Base-by-base conservation (phyloP, 1,140 invertebrate species). In the Brachionus angularis region DNA sequence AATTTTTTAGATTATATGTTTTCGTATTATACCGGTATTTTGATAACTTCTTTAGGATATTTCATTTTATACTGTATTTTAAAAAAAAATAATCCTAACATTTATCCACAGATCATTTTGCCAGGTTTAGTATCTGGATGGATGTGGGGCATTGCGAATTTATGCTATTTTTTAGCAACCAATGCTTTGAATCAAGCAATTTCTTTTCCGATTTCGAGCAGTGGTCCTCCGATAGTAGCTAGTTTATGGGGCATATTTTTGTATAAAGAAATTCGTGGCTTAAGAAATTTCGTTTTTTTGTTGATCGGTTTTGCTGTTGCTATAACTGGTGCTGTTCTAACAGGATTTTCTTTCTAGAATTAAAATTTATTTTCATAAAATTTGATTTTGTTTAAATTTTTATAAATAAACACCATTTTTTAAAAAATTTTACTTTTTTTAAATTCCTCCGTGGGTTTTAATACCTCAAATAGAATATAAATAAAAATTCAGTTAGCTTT, bases 81-180 rank as follows among this genome's bases (percentile, higher is more conserved):
- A 25, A 80, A 75, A 73, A 74, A 75, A 50, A 81, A 82, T 34
- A 34, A 34, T 33, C 80, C 80, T 18, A 21, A 8, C 46, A 73
- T 84, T 8, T 82, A 83, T 72, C 77, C 80, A 10, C 64, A 74
- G 12, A 78, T 76, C 8, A 81, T 83, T 50, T 67, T 83, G 10
- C 82, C 83, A 10, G 80, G 78, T 21, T 71, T 83, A 5, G 64
- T 79, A 5, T 72, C 70, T 18, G 83, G 83, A 3, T 33, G 80
- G 12, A 78, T 84, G 78, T 84, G 83, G 83, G 78, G 74, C 12
- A 72, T 81, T 3, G 83, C 81, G 33, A 77, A 78, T 12, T 73
- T 77, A 5, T 75, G 77, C 27, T 84, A 80, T 78, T 83, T 83
- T 74, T 74, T 83, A 10, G 82, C 82, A 10, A 83, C 83, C 73